A percentile compares a stretch with the other conserved stretches of the same genome.
Conservation (phyloP, 2,888 invertebrate genomes). For the Philereme transversata region DNA sequence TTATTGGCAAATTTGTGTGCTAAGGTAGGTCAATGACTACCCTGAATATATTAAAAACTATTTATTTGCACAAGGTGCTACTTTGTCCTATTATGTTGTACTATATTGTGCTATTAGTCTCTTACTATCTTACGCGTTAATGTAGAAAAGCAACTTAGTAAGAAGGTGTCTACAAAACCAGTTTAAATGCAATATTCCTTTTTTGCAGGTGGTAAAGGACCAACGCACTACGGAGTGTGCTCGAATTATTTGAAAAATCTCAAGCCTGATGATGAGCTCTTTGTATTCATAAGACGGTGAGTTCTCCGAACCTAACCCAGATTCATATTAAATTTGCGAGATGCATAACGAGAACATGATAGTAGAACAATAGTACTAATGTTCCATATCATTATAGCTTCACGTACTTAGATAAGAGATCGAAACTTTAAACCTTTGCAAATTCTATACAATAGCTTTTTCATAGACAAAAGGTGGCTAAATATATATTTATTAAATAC, state of each 20-base stretch:
- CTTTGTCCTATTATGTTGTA: no score
- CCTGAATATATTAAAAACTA: no score
- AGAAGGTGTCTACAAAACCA: no score
- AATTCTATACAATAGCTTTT: background rate
- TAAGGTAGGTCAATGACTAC: no score
- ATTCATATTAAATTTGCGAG: slow-evolving; percentile 5
- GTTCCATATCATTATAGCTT: slow-evolving; percentile 9
- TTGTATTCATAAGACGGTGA: slow-evolving; percentile 91
- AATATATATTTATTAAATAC: background rate
- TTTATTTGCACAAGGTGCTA: no score
- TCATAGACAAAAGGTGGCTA: background rate
- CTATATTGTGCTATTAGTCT: no score
- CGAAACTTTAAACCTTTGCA: slow-evolving; percentile 13
- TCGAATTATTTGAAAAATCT: slow-evolving; percentile 93
- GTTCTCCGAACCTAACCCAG: slow-evolving; percentile 25
- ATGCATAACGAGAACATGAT: slow-evolving; percentile 12
- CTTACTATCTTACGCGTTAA: no score
- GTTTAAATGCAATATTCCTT: background rate
- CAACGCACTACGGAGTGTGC: slow-evolving; percentile 95
- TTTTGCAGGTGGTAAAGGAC: slow-evolving; percentile 88
- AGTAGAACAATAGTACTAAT: slow-evolving; percentile 10
- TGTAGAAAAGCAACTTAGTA: no score
- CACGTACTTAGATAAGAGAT: slow-evolving; percentile 21
- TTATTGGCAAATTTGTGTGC: no score
- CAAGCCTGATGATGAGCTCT: slow-evolving; percentile 86